These are phyloP conservation scores for Ooceraea biroi DNA, from an alignment of 1,140 invertebrate species.

Conservation along the genomic window DNA sequence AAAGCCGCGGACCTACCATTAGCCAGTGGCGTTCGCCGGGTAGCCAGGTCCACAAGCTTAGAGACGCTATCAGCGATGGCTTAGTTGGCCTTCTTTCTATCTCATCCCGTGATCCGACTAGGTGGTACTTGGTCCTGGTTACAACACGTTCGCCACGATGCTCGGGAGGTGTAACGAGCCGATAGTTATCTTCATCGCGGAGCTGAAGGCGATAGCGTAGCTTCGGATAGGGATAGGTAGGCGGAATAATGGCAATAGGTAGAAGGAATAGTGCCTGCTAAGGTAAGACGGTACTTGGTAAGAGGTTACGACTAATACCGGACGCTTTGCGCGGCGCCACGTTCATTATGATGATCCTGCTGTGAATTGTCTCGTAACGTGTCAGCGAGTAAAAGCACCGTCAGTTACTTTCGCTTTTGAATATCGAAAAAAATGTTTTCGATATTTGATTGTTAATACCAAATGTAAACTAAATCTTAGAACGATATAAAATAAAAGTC, in stretches of 20 bases:
- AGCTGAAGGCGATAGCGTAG: conserved; percentile 70
- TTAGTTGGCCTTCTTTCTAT: conserved; percentile 79
- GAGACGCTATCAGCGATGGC: conserved; percentile 79
- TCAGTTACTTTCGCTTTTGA: neutral
- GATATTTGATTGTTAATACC: too few species aligned
- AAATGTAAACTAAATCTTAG: neutral
- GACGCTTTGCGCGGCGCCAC: conserved; percentile 42
- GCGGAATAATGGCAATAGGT: conserved; percentile 58
- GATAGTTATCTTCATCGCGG: conserved; percentile 81
- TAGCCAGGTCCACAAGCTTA: conserved; percentile 73
- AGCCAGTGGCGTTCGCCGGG: conserved; percentile 70
- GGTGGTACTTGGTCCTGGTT: conserved; percentile 71
- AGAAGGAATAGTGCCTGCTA: conserved; percentile 49
- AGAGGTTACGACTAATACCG: conserved; percentile 38
- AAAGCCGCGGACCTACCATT: conserved; percentile 76
- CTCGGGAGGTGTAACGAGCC: conserved; percentile 78
- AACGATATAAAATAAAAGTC: too few species aligned
- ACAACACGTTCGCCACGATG: conserved; percentile 62
- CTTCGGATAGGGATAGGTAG: conserved; percentile 62
- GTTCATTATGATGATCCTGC: conserved; percentile 39
- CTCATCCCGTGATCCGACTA: conserved; percentile 77
- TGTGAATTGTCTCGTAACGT: neutral
- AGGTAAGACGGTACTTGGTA: conserved; percentile 52
- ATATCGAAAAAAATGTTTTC: neutral
- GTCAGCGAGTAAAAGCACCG: neutral